Evolutionary conservation across 37 sponge, comb jelly and placozoan species (phyloP), one percentile per base, ranked within the genome.

Genomic region (Amphimedon queenslandica): DNA sequence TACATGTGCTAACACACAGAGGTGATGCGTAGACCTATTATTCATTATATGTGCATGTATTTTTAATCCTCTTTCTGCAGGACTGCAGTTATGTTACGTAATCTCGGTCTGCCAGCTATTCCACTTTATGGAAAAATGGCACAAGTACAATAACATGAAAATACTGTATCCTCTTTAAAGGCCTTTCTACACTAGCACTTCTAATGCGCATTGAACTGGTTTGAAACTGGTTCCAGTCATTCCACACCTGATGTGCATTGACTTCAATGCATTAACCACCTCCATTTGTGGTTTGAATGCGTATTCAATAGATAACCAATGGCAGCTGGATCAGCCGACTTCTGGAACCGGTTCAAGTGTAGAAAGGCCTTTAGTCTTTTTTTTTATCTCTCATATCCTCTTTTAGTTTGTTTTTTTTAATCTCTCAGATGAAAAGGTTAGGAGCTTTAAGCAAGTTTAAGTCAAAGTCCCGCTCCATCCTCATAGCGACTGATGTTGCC

Each of bases 401-500:
- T 31, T 18, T 42, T 32, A 28, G 6, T 31, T 13, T 56, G 8
- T 41, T 13, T 6, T 21, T n/a, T 18, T 21, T 21, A 5, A 16
- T 23, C 10, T 35, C 68, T 4, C 87, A 91, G 71, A 78, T 74
- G 29, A 98, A 98, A 72, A 64, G 99, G 20, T 79, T 98, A 28
- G 99, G 99, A n/a, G 87, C 99, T 27, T 81, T 98, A 23, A 91
- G 92, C 81, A 98, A 92, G 61, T 98, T 98, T 80, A 94, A 87
- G 69, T 78, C 86, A 39, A 98, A 94, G 67, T 57, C 69, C 20
- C 73, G 78, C 1, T 87, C 90, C 2, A 98, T 98, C 43, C 72
- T 98, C 51, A 85, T 98, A 3, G 90, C 99, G 6, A 98, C 99
- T 2, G 99, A 98, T 77, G 99, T 98, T 5, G 99, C 99, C 27